Evolutionary conservation across 2,113 vertebrate species (phyloP).

Genomic region (Syrmaticus mikado): DNA sequence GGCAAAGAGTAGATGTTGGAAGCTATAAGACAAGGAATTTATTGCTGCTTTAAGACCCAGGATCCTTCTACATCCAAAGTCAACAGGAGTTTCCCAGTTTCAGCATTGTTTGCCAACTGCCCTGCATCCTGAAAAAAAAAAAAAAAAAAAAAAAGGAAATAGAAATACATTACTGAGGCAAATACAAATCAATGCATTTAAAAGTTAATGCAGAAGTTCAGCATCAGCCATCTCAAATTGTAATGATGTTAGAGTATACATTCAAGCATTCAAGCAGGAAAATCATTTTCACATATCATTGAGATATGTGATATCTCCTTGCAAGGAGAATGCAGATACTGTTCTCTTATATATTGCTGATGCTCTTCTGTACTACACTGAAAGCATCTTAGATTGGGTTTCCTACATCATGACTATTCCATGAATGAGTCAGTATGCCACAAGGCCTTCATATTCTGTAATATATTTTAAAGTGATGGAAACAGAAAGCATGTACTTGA

Average conservation of each 20-base stretch:
- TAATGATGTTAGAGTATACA: not conserved
- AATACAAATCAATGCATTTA: not conserved
- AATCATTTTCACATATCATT: not conserved
- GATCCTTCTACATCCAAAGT: not conserved
- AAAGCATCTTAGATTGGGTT: not conserved
- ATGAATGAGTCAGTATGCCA: not conserved
- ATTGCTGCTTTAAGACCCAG: not conserved
- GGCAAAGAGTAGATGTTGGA: not conserved
- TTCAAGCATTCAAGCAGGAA: not conserved
- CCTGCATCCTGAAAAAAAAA: not conserved
- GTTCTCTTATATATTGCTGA: not conserved
- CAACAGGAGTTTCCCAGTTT: not conserved
- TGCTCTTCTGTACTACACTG: not conserved
- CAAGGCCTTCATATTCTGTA: not conserved
- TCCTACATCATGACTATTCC: not conserved
- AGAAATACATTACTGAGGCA: not conserved
- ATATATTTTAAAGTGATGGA: not conserved
- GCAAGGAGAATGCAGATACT: rapidly evolving
- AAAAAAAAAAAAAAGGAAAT: not conserved
- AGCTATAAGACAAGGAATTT: not conserved
- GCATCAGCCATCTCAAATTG: not conserved
- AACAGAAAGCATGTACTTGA: not conserved
- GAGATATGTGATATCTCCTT: not conserved
- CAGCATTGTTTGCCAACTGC: not conserved
- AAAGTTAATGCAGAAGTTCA: not conserved